Percentiles rank a stretch among this genome's conserved stretches.
Evolutionary conservation across 2,113 vertebrate genomes (phyloP).

Genomic region (Irena cyanogastra): DNA sequence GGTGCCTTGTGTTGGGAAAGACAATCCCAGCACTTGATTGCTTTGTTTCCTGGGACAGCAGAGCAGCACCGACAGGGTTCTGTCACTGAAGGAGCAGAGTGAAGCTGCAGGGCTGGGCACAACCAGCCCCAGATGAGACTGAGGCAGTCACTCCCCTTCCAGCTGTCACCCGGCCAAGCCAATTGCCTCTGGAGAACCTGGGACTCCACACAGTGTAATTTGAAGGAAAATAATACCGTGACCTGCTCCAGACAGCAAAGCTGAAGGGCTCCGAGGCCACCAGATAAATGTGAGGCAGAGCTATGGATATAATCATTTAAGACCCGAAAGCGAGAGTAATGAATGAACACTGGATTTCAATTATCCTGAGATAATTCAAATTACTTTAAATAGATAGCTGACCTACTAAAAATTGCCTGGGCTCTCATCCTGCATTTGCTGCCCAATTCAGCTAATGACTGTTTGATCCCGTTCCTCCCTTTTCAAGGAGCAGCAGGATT

Average conservation of each 20-base stretch:
- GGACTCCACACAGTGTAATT: background rate
- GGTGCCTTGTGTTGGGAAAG: background rate
- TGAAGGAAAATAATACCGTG: slow-evolving; percentile 24
- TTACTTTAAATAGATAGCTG: slow-evolving; percentile 61
- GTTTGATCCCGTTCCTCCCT: background rate
- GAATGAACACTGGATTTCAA: slow-evolving; percentile 56
- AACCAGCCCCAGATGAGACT: background rate
- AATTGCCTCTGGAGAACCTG: slow-evolving; percentile 1
- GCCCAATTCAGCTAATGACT: slow-evolving; percentile 28
- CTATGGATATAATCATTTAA: slow-evolving; percentile 41
- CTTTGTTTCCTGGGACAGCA: background rate
- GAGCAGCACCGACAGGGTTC: background rate
- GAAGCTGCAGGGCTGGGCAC: background rate
- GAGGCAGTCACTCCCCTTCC: background rate
- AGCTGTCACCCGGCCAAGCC: slow-evolving; percentile 24
- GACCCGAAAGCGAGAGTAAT: background rate
- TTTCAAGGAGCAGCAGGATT: background rate
- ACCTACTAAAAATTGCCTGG: slow-evolving; percentile 41
- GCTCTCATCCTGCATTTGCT: background rate
- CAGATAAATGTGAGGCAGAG: slow-evolving; percentile 21
- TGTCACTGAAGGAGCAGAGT: background rate
- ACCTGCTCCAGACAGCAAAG: background rate
- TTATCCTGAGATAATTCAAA: slow-evolving; percentile 64
- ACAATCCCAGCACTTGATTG: fast-evolving
- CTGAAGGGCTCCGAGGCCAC: slow-evolving; percentile 1